phyloP scores from a whole-genome alignment of 1,140 invertebrate species.

The Frieseomelitta varia region DNA sequence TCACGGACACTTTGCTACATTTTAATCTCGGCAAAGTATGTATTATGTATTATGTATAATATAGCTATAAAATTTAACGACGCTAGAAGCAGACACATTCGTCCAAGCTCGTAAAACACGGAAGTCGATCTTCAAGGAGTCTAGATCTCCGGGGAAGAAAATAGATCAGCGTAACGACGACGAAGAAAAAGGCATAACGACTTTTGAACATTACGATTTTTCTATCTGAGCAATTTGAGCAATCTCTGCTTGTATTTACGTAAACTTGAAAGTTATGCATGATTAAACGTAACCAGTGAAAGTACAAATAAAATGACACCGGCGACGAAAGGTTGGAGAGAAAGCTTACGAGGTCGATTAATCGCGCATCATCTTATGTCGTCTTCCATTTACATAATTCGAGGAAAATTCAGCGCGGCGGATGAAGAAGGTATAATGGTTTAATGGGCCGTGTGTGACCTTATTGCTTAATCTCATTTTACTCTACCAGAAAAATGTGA shows the following conservation, averaged over 20 bases:
- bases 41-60: background rate
- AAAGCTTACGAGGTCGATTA: background rate
- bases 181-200: background rate
- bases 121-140: background rate
- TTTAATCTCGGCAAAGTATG: too few species aligned
- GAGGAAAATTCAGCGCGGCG: background rate
- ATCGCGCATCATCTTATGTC: background rate
- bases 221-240: background rate
- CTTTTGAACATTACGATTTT: background rate
- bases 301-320: constrained; percentile 8
- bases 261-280: constrained; percentile 12
- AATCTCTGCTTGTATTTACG: constrained; percentile 25
- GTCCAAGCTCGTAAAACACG: background rate
- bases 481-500: too few species aligned
- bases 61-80: background rate
- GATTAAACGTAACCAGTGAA: constrained; percentile 19
- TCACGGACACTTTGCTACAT: too few species aligned
- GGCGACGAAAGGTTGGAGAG: background rate
- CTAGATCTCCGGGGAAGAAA: background rate
- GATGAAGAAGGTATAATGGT: background rate
- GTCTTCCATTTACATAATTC: background rate
- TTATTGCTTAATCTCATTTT: background rate
- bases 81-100: too few species aligned
- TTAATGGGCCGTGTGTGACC: background rate
- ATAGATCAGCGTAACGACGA: background rate